These are phyloP conservation scores for Apogon hyalosoma DNA, from an alignment of 2,797 vertebrate genomes.

Conservation along the genomic window DNA sequence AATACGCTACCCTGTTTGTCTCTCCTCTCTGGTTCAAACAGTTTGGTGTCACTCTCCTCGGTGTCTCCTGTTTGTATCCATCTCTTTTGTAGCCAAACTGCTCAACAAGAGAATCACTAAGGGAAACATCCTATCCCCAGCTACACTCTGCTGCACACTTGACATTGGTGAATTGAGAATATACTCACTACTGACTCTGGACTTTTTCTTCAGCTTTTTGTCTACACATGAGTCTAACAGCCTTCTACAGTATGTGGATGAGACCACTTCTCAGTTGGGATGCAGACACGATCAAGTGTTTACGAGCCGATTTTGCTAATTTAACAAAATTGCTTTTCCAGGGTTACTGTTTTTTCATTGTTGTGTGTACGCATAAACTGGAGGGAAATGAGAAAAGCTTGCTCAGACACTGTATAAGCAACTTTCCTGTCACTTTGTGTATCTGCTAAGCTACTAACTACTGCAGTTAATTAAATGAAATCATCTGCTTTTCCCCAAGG, in stretches of 20 bases:
- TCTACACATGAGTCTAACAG: constrained; percentile 38
- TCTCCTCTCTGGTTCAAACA: constrained; percentile 37
- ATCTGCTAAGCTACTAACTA: neutral
- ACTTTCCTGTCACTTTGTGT: constrained; percentile 12
- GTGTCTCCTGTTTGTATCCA: constrained; percentile 62
- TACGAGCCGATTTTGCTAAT: constrained; percentile 12
- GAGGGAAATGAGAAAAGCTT: constrained; percentile 27
- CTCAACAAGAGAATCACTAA: constrained; percentile 57
- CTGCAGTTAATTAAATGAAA: constrained; percentile 2
- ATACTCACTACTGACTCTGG: constrained; percentile 23
- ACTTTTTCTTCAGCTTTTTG: constrained; percentile 25
- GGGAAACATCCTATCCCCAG: constrained; percentile 59
- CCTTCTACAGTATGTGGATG: constrained; percentile 25
- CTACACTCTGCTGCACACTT: constrained; percentile 60
- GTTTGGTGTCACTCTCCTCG: constrained; percentile 35
- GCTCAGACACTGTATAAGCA: neutral
- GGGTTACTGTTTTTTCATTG: constrained; percentile 3
- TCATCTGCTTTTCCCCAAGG: constrained; percentile 1
- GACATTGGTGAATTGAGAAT: constrained; percentile 60
- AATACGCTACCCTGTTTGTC: constrained; percentile 1
- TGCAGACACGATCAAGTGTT: constrained; percentile 13
- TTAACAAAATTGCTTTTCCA: constrained; percentile 19
- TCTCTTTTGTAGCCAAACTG: constrained; percentile 54
- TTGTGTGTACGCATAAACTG: constrained; percentile 30
- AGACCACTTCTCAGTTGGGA: constrained; percentile 49